Evolutionary conservation across 1,140 invertebrate genomes (phyloP), one percentile per base, ranked within the genome.

Genomic region (Drosophila ercepeae): DNA sequence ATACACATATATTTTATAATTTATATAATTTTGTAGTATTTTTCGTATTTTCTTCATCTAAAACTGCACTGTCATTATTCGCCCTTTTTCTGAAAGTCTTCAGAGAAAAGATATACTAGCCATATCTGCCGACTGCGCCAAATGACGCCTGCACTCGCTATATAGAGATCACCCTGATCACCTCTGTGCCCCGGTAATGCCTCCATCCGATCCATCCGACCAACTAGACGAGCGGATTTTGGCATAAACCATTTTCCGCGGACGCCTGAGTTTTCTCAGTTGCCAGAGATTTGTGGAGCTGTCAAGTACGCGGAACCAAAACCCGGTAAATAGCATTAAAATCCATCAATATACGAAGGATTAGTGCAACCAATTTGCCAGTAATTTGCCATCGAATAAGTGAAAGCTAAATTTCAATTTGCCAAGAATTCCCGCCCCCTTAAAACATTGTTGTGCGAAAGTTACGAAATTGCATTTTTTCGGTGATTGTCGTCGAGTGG

Each of bases 201-300:
- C 61, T 69, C 49, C 54, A 59, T 25, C 46, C 16, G 34, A 49
- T 19, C 19, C 25, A 21, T 39, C 57, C 44, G 57, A 75, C 48
- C 57, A 73, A 58, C 57, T 23, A 61, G 57, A 27, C 60, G 60
- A 64, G 49, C 48, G 46, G 45, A 69, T 76, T 86, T 81, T 81
- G 79, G 71, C 76, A 67, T 69, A 86, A 86, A 81, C 73, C 67
- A 84, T 86, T 76, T 86, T 84, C 75, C 81, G 72, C 81, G 81
- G 81, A 81, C 82, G 82, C 76, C 81, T 84, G 81, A 81, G 34
- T 67, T 52, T 75, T 64, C 64, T 86, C 82, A 86, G 82, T 86
- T 70, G 73, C 57, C 75, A 65, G 69, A 67, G 69, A 72, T 42
- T 76, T 71, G 82, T 78, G 77, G 70, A 86, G 83, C 82, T 51